These are phyloP conservation scores for Plutella xylostella DNA, from an alignment of 2,888 invertebrate species.

Conservation along the genomic window DNA sequence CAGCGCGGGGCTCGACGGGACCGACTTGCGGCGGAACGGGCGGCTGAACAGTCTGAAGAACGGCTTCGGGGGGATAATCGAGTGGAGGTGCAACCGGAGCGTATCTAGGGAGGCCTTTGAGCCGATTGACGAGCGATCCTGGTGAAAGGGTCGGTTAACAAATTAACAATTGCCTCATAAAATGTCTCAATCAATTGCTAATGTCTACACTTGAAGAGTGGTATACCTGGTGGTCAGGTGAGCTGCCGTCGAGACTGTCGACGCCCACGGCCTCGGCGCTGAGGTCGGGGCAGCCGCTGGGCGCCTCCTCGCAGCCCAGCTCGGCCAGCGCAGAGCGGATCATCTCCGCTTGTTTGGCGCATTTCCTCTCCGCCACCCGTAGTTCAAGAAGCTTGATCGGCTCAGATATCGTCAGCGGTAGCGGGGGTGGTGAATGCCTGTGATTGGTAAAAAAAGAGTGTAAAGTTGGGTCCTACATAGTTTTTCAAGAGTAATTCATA, in stretches of 20 bases:
- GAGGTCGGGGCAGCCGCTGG: slow-evolving; percentile 86
- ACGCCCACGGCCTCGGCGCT: slow-evolving; percentile 79
- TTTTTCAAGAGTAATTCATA: too few relatives aligned
- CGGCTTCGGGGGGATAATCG: slow-evolving; percentile 66
- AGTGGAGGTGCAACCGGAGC: slow-evolving; percentile 67
- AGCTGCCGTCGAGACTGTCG: slow-evolving; percentile 72
- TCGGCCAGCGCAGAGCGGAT: slow-evolving; percentile 88
- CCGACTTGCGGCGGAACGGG: slow-evolving; percentile 77
- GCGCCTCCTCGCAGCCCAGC: slow-evolving; percentile 88
- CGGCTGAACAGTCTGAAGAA: slow-evolving; percentile 75
- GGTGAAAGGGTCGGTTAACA: slow-evolving; percentile 18
- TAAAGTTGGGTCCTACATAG: too few relatives aligned
- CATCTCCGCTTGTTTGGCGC: slow-evolving; percentile 84
- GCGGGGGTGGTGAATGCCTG: slow-evolving; percentile 5
- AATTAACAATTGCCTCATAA: background rate
- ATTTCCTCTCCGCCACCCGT: slow-evolving; percentile 85
- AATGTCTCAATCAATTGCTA: background rate
- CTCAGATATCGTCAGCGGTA: slow-evolving; percentile 57
- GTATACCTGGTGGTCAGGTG: slow-evolving; percentile 74
- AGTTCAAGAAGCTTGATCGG: slow-evolving; percentile 83
- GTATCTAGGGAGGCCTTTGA: slow-evolving; percentile 61
- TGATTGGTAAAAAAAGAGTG: too few relatives aligned
- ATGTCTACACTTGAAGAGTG: background rate
- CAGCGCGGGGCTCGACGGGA: slow-evolving; percentile 72
- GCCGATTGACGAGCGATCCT: slow-evolving; percentile 67